These are phyloP conservation scores for Chloromyia formosa DNA, from an alignment of 2,888 invertebrate species.

Conservation along the genomic window DNA sequence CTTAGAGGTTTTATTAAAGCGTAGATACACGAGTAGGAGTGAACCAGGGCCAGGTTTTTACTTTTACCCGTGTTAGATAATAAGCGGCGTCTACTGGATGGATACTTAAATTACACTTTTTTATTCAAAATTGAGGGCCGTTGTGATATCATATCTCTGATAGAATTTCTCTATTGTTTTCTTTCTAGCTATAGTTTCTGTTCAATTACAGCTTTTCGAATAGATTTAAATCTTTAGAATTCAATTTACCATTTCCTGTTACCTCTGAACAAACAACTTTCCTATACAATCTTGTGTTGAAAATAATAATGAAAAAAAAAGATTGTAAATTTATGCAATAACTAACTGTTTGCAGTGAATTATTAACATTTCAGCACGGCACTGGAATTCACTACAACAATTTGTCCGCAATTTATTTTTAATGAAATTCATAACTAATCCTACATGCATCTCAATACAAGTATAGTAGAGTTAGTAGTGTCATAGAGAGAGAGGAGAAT, in stretches of 20 bases:
- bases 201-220: too few relatives aligned
- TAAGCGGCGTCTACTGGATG: too few relatives aligned
- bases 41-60: too few relatives aligned
- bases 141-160: too few relatives aligned
- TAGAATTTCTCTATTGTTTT: too few relatives aligned
- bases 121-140: too few relatives aligned
- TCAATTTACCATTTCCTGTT: conserved; percentile 15
- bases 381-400: conserved; percentile 32
- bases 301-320: neutral
- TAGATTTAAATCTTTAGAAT: neutral
- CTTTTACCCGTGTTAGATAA: too few relatives aligned
- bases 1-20: too few relatives aligned
- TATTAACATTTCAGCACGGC: conserved; percentile 25
- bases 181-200: too few relatives aligned
- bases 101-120: too few relatives aligned
- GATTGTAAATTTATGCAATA: conserved; percentile 15
- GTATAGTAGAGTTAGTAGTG: neutral
- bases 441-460: neutral
- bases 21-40: too few relatives aligned
- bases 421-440: conserved; percentile 40
- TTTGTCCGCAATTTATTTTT: conserved; percentile 38
- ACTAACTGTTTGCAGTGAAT: conserved; percentile 18
- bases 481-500: neutral
- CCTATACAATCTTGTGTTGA: neutral
- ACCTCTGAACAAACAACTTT: neutral